These are phyloP conservation scores for Porites lobata DNA, from an alignment of 92 coral and sea anemone species.

Conservation along the genomic window DNA sequence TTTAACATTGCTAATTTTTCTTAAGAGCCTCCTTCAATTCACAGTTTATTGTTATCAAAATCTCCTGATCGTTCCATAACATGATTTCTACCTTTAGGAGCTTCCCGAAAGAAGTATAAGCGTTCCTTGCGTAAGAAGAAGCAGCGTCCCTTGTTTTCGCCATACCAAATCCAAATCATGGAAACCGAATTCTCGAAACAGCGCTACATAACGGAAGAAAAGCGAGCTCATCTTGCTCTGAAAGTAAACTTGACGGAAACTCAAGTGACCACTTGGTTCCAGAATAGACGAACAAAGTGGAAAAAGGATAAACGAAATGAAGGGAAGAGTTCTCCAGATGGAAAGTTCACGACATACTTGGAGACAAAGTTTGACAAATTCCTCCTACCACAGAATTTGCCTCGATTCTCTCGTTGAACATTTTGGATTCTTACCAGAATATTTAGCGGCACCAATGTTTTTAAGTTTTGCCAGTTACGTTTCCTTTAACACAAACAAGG, in stretches of 20 bases:
- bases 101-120: conserved; percentile 43
- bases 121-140: conserved; percentile 66
- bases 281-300: conserved; percentile 71
- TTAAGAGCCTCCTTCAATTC: too few relatives aligned
- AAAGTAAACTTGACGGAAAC: conserved; percentile 68
- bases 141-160: conserved; percentile 69
- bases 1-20: too few relatives aligned
- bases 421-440: too few relatives aligned
- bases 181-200: conserved; percentile 61
- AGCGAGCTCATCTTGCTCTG: conserved; percentile 62
- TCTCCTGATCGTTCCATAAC: too few relatives aligned
- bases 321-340: neutral
- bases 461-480: too few relatives aligned
- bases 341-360: neutral
- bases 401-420: too few relatives aligned
- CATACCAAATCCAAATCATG: conserved; percentile 66
- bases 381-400: too few relatives aligned
- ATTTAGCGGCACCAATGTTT: too few relatives aligned
- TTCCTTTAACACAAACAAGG: too few relatives aligned
- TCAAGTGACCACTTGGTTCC: conserved; percentile 74
- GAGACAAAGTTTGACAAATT: neutral
- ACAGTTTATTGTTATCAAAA: too few relatives aligned
- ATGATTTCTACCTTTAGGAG: conserved; percentile 3
- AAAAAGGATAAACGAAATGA: conserved; percentile 62
- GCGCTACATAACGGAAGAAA: conserved; percentile 64